These are phyloP conservation scores for Drosophila tristis DNA, from an alignment of 1,140 invertebrate genomes.

Conservation along the genomic window DNA sequence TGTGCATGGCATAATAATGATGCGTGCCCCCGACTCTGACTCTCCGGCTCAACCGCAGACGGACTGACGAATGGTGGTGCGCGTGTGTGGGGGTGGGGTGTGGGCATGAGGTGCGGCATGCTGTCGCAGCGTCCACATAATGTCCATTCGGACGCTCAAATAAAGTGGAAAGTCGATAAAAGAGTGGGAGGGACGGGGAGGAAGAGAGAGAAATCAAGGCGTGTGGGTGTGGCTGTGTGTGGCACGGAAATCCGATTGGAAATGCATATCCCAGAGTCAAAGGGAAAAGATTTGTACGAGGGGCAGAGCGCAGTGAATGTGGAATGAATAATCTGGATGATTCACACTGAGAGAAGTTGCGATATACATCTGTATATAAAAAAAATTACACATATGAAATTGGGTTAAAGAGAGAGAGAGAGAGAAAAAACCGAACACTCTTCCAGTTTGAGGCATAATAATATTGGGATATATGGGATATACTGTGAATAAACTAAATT, in stretches of 20 bases:
- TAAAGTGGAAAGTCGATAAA: slow-evolving; percentile 54
- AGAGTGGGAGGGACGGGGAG: slow-evolving; percentile 1
- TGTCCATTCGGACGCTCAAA: slow-evolving; percentile 47
- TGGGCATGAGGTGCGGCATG: too few species aligned
- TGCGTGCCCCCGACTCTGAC: slow-evolving; percentile 33
- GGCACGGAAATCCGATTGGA: slow-evolving; percentile 63
- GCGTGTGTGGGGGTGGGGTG: background rate
- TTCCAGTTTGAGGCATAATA: too few species aligned
- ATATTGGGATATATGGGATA: too few species aligned
- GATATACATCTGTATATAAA: too few species aligned
- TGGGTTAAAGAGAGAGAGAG: too few species aligned
- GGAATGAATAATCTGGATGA: slow-evolving; percentile 7
- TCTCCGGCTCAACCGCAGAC: slow-evolving; percentile 37
- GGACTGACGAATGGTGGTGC: slow-evolving; percentile 1
- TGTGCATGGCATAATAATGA: slow-evolving; percentile 82
- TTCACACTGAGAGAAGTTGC: background rate
- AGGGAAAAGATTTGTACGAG: background rate
- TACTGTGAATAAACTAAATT: too few species aligned
- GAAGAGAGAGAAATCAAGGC: slow-evolving; percentile 55
- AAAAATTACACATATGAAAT: too few species aligned
- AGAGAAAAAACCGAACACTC: too few species aligned
- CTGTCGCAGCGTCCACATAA: slow-evolving; percentile 22
- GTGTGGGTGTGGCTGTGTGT: slow-evolving; percentile 6
- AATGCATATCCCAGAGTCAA: slow-evolving; percentile 44
- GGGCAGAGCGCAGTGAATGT: background rate